Base-by-base conservation (phyloP, 2,113 vertebrate genomes). In the Ophiodon elongatus region DNA sequence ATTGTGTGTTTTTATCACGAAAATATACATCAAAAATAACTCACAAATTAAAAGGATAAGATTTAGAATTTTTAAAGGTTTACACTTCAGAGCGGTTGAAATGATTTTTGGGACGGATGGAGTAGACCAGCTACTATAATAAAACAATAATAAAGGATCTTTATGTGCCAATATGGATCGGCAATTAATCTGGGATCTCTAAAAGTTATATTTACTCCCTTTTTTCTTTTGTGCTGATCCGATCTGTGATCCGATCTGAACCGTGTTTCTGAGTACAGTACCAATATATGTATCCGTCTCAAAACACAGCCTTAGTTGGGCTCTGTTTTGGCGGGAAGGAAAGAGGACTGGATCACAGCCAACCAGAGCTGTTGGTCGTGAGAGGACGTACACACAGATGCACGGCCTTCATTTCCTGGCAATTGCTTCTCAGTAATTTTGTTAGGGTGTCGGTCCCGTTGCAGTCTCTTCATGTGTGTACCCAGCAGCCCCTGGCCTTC, bases 401-500 rank as follows among this genome's bases (percentile, higher is more conserved):
- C 25, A 60, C 27, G 57, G 23, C 52, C 35, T 64, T 52, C 31
- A 23, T 31, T 67, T n/a, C 14, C 27, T 43, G 13, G 2, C 15
- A 17, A 21, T 39, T 47, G 25, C 29, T 54, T 25, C 14, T 71
- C 0, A 25, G 8, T 14, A 5, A 5, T 68, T 67, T 21, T 37
- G 9, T 39, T 17, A 67, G 25, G 27, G 11, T 60, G 23, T 29
- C 33, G 1, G 15, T 14, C 50, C 50, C 2, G 7, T 43, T 52
- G 4, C 15, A 23, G 29, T 60, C 41, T 52, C 15, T 35, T 74
- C 54, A n/a, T 47, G 35, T 56, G 3, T 23, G 10, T 29, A 11
- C 54, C 60, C 43, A 60, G 67, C 17, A 63, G 65, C 45, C 33
- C 64, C 47, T 65, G 27, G 31, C 27, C 62, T 43, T 62, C 39